phyloP scores from a whole-genome alignment of 1,140 invertebrate genomes.

The Drusus annulatus region DNA sequence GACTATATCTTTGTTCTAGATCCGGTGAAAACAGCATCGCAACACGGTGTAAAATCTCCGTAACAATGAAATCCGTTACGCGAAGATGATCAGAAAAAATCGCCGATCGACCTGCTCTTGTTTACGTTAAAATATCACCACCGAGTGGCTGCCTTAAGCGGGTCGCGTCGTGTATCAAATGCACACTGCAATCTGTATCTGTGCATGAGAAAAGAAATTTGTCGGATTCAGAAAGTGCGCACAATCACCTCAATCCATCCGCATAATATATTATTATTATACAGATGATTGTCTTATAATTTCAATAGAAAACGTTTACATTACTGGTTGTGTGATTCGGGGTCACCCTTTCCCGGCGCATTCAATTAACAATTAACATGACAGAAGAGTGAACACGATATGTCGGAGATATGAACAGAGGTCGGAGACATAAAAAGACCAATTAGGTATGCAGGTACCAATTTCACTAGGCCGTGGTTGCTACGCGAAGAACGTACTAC shows the following conservation, averaged over 20 bases:
- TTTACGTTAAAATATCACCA: slow-evolving; percentile 22
- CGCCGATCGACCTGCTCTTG: slow-evolving; percentile 16
- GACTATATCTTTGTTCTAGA: slow-evolving; percentile 34
- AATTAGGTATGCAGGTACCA: slow-evolving; percentile 12
- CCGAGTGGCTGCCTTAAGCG: neutral
- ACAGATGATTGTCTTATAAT: slow-evolving; percentile 17
- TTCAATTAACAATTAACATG: slow-evolving; percentile 26
- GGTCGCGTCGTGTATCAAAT: slow-evolving; percentile 16
- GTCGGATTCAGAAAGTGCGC: slow-evolving; percentile 33
- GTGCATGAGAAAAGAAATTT: slow-evolving; percentile 36
- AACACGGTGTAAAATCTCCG: slow-evolving; percentile 10
- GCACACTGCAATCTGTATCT: neutral
- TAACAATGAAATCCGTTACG: slow-evolving; percentile 34
- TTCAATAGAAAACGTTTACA: slow-evolving; percentile 33
- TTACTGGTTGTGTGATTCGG: neutral
- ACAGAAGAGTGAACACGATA: slow-evolving; percentile 15
- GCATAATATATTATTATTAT: neutral
- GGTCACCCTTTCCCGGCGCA: slow-evolving; percentile 22
- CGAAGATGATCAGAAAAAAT: slow-evolving; percentile 24
- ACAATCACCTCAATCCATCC: slow-evolving; percentile 27
- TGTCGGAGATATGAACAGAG: slow-evolving; percentile 17
- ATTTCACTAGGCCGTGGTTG: neutral
- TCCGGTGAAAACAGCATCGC: slow-evolving; percentile 30
- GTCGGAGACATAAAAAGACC: slow-evolving; percentile 9
- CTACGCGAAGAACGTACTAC: too few relatives aligned